Evolutionary conservation across 2,113 vertebrate species (phyloP), one percentile per base, ranked within the genome.

Genomic region (Toxotes jaculatrix): DNA sequence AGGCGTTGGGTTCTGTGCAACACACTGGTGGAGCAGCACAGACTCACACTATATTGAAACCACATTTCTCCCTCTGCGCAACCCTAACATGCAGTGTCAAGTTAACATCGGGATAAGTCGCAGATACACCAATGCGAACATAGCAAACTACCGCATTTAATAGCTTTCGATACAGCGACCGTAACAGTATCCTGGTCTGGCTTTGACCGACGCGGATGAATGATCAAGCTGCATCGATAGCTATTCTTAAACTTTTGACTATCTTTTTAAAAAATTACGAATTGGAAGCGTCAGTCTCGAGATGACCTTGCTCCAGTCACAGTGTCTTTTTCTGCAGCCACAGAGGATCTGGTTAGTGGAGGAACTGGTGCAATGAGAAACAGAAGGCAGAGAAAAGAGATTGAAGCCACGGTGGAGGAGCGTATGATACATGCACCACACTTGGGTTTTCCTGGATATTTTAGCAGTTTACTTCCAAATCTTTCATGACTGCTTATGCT

Each of bases 21-120:
- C 92, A 92, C 43, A 81, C 83, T 87, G 83, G 82, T 84, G 79
- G 87, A 91, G 87, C 85, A 89, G 88, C 88, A 81, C 82, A 91
- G 85, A 82, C 88, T 77, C 49, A 5, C 63, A 83, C 51, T 82
- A 82, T 94, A 94, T 94, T 94, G 70, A 89, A 95, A 96, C 89
- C 95, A 95, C 90, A 94, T 95, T 95, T 91, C 64, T 84, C 74
- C 82, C 69, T 78, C 73, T 38, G 71, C 36, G 13, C 83, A 88
- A 85, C 80, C 84, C 88, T 77, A 82, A 89, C 88, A 83, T 73
- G 74, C 77, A 90, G 88, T 90, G 89, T 92, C 91, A 88, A 88
- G 89, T 90, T 89, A 91, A 86, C 85, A 21, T 89, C 74, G 68
- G 80, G 89, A 89, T 77, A 79, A 85, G 79, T 80, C 64, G 78